Percentiles rank a stretch among this genome's conserved stretches.
Conservation (phyloP, 2,888 invertebrate genomes). For the Slavum lentiscoides region DNA sequence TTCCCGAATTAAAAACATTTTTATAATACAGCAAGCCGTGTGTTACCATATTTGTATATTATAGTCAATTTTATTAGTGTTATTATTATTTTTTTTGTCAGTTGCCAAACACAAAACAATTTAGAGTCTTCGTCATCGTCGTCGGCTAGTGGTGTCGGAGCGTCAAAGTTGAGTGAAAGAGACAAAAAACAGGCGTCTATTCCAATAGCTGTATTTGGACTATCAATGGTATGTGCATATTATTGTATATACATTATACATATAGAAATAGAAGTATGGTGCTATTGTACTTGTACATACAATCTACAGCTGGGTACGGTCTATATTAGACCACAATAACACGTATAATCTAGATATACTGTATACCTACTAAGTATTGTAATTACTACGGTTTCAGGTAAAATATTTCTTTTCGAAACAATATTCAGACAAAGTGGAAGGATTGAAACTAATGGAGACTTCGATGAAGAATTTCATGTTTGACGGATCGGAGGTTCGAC, state of each 20-base stretch:
- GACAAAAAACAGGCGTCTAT: conserved; percentile 86
- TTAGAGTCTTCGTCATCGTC: conserved; percentile 23
- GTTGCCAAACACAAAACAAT: conserved; percentile 47
- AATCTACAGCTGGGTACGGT: too few relatives aligned
- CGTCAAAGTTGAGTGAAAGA: conserved; percentile 71
- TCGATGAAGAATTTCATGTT: conserved; percentile 60
- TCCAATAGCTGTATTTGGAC: conserved; percentile 89
- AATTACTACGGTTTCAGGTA: conserved; percentile 64
- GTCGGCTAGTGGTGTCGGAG: conserved; percentile 5
- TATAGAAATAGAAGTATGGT: neutral
- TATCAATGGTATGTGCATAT: conserved; percentile 71
- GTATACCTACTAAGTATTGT: neutral
- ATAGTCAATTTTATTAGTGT: neutral
- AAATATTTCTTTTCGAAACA: conserved; percentile 90
- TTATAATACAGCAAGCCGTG: too few relatives aligned
- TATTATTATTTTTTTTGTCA: conserved; percentile 1
- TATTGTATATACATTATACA: neutral
- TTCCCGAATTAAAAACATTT: too few relatives aligned
- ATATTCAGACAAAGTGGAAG: conserved; percentile 87
- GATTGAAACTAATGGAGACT: conserved; percentile 71
- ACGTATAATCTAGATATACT: neutral
- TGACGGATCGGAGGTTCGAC: conserved; percentile 58
- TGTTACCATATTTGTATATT: too few relatives aligned
- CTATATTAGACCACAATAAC: too few relatives aligned
- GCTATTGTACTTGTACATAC: too few relatives aligned